Conservation (phyloP, 2,113 vertebrate species). For the Tragelaphus scriptus region DNA sequence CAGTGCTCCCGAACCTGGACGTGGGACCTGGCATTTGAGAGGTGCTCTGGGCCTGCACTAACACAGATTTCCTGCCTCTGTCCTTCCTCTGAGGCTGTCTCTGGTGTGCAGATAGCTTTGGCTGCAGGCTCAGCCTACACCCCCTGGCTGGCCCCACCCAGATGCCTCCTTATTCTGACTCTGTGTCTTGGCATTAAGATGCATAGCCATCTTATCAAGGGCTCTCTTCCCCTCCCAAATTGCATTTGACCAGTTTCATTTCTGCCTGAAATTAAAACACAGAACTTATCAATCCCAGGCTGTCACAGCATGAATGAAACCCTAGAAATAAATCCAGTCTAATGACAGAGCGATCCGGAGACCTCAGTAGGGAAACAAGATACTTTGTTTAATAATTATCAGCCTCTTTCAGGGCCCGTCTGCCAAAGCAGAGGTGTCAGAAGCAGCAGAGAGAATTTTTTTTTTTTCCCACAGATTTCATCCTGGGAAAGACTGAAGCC, state of each 20-base stretch:
- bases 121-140: neutral
- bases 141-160: neutral
- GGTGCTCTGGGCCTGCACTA: neutral
- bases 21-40: neutral
- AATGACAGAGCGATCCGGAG: slow-evolving; percentile 41
- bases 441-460: slow-evolving; percentile 10
- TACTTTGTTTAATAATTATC: slow-evolving; percentile 71
- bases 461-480: slow-evolving; percentile 52
- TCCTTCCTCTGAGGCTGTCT: neutral
- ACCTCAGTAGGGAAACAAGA: slow-evolving; percentile 63
- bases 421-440: slow-evolving; percentile 36
- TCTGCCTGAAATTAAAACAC: slow-evolving; percentile 64
- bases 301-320: slow-evolving; percentile 70
- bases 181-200: neutral
- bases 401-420: slow-evolving; percentile 45
- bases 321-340: slow-evolving; percentile 72
- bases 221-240: slow-evolving; percentile 22
- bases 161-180: neutral
- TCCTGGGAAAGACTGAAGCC: slow-evolving; percentile 71
- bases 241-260: slow-evolving; percentile 63
- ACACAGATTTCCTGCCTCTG: neutral
- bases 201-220: neutral
- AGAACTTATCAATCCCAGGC: slow-evolving; percentile 62
- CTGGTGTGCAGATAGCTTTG: neutral
- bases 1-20: neutral